Evolutionary conservation across 2,888 invertebrate genomes (phyloP), one percentile per base, ranked within the genome.

Genomic region (Clivina fossor): DNA sequence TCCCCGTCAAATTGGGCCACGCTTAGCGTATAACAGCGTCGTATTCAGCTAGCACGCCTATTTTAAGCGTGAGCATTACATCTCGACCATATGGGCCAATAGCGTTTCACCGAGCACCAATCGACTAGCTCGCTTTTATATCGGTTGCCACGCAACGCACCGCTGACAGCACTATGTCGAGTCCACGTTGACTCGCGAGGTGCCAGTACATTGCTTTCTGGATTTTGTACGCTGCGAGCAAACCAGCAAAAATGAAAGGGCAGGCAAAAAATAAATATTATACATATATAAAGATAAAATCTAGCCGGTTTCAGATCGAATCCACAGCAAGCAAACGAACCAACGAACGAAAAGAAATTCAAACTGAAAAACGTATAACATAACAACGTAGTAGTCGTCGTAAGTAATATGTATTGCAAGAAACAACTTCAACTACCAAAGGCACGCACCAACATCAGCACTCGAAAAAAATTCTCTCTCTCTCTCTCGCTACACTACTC

Each of bases 161-260:
- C 35, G n/a, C 47, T 63, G 71, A 71, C 71, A 65, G 58, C 4
- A 46, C 38, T 59, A 19, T 58, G 54, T 73, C 69, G 28, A 69
- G 69, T 74, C 74, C 66, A 74, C 74, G 73, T 73, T 65, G 73
- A 72, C 68, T 71, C 58, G 61, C 68, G 72, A 74, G 74, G 74
- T 74, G 74, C 73, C 71, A 71, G 72, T 69, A 71, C 71, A 72
- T 69, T 67, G 71, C 72, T 71, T 68, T 71, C 70, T 67, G 70
- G 70, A 69, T 71, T 55, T 69, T 71, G 70, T 71, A 72, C 71
- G 71, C 70, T 72, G 70, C 71, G 68, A 70, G 71, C 71, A 69
- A 73, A 73, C 73, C 71, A 71, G 72, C 73, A 73, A 74, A 73
- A 74, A 73, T 73, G 53, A 53, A 71, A 72, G 72, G 71, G 71